Evolutionary conservation across 2,113 vertebrate genomes (phyloP).

Genomic region (Gopherus flavomarginatus): DNA sequence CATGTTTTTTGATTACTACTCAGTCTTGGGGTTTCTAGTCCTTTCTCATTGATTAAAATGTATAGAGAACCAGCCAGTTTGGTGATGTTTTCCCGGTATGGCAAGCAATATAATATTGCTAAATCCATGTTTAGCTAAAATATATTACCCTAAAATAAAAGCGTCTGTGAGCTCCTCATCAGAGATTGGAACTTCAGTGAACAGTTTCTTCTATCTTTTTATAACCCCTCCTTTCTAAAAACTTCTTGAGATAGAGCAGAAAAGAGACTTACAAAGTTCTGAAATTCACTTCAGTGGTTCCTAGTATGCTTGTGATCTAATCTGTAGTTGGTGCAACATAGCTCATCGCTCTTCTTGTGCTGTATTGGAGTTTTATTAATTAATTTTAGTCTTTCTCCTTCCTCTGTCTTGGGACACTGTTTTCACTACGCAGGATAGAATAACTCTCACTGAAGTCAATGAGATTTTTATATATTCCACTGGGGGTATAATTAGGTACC

Average conservation of each 20-base stretch:
- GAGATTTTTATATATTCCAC: neutral
- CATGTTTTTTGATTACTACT: neutral
- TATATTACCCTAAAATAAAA: neutral
- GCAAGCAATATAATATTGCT: neutral
- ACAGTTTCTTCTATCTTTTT: neutral
- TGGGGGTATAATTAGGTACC: neutral
- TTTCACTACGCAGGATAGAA: neutral
- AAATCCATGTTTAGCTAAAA: neutral
- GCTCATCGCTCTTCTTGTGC: neutral
- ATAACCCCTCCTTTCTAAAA: neutral
- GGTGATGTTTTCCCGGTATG: neutral
- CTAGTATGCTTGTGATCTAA: accelerated
- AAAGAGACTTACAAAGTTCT: neutral
- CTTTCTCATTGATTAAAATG: neutral
- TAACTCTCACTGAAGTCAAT: neutral
- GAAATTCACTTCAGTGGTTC: neutral
- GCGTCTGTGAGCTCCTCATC: neutral
- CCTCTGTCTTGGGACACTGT: neutral
- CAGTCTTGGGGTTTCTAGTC: neutral
- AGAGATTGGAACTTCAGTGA: neutral
- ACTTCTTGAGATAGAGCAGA: neutral
- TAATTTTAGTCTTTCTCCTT: neutral
- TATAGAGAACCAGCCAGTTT: accelerated
- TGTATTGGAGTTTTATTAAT: neutral
- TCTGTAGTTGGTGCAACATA: neutral